Evolutionary conservation across 1,140 invertebrate genomes (phyloP).

Genomic region (Ceratitis capitata): DNA sequence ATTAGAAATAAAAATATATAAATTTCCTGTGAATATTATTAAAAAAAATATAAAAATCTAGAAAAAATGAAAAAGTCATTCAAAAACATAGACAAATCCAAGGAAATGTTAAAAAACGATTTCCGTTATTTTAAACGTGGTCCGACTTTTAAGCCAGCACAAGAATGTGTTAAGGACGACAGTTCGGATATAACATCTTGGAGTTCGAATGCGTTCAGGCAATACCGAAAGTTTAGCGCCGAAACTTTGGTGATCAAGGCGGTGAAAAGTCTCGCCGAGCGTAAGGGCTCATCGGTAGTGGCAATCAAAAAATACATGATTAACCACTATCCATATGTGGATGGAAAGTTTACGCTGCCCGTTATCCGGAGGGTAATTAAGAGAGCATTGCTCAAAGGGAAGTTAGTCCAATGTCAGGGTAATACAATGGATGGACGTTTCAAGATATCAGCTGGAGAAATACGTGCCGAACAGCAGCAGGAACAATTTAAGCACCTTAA

Average conservation of each 20-base stretch:
- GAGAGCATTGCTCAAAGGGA: background rate
- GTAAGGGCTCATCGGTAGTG: conserved; percentile 9
- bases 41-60: background rate
- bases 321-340: conserved; percentile 35
- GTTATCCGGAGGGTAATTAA: background rate
- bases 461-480: background rate
- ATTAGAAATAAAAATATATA: background rate
- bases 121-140: background rate
- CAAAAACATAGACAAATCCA: background rate
- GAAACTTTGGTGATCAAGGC: conserved; percentile 6
- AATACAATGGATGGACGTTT: background rate
- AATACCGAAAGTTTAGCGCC: background rate
- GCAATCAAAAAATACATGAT: conserved; percentile 35
- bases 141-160: background rate
- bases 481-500: background rate
- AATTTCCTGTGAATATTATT: background rate
- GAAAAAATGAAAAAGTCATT: conserved; percentile 2
- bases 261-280: conserved; percentile 19
- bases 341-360: conserved; percentile 24
- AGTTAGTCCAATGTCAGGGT: background rate
- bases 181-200: conserved; percentile 24
- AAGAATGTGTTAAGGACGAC: background rate
- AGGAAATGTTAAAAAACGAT: background rate
- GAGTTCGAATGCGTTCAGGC: background rate
- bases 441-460: conserved; percentile 19